Conservation (phyloP, 2,797 vertebrate species). For the Esox masquinongy region DNA sequence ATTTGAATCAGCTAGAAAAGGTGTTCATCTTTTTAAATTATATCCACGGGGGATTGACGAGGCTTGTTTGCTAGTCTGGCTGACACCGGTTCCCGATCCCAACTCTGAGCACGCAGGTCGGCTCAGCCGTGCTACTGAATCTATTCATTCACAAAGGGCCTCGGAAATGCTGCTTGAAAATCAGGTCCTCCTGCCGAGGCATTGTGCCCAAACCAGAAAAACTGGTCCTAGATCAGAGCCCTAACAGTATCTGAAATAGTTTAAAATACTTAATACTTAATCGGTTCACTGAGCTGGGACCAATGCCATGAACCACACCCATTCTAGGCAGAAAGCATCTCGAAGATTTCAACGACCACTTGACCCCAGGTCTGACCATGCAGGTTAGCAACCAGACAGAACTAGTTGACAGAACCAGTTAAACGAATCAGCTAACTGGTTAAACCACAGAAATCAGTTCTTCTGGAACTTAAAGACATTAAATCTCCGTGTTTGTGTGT, state of each 20-base stretch:
- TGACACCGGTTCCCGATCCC: not conserved
- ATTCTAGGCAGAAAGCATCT: not conserved
- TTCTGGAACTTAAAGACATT: not conserved
- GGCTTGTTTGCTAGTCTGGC: too few relatives aligned
- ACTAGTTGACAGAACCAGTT: conserved; percentile 48
- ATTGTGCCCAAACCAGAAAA: not conserved
- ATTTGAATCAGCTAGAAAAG: too few relatives aligned
- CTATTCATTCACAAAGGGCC: too few relatives aligned
- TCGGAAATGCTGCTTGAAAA: too few relatives aligned
- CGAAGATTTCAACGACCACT: not conserved
- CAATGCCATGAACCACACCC: not conserved
- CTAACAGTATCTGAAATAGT: not conserved
- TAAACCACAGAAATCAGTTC: conserved; percentile 31
- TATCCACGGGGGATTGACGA: not conserved
- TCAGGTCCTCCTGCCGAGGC: too few relatives aligned
- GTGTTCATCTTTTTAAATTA: not conserved
- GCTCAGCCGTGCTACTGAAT: too few relatives aligned
- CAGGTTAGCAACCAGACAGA: conserved; percentile 38
- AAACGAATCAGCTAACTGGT: conserved; percentile 39
- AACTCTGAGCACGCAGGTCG: not conserved
- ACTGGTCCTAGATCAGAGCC: not conserved
- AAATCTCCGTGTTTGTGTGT: not conserved
- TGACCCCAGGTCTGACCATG: not conserved
- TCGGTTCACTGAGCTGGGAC: not conserved
- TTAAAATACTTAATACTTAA: not conserved